Evolutionary conservation across 2,888 invertebrate species (phyloP).

Genomic region (Cephus pulcher): DNA sequence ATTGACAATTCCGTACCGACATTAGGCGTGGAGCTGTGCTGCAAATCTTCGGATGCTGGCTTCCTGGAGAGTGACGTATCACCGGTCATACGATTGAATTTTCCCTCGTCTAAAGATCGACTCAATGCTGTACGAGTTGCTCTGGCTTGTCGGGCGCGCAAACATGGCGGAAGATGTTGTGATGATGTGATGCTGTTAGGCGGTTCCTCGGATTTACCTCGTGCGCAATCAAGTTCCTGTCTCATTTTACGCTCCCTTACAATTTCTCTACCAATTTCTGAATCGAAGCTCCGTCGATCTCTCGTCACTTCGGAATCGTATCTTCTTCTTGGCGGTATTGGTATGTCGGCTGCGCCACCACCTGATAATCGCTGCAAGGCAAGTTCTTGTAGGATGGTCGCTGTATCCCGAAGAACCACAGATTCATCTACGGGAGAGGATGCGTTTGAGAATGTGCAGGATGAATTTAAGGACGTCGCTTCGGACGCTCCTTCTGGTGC

Average conservation of each 20-base stretch:
- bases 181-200: slow-evolving; percentile 27
- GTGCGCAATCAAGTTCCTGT: slow-evolving; percentile 61
- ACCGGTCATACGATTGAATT: slow-evolving; percentile 60
- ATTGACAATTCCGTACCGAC: slow-evolving; percentile 47
- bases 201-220: slow-evolving; percentile 57
- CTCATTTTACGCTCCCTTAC: slow-evolving; percentile 66
- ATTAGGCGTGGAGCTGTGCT: slow-evolving; percentile 62
- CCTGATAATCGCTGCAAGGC: slow-evolving; percentile 61
- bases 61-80: slow-evolving; percentile 62
- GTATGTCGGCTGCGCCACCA: slow-evolving; percentile 49
- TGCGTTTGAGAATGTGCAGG: slow-evolving; percentile 50
- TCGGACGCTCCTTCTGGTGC: slow-evolving; percentile 60
- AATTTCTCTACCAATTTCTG: slow-evolving; percentile 68
- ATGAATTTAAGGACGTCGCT: slow-evolving; percentile 47
- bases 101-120: slow-evolving; percentile 61
- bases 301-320: slow-evolving; percentile 50
- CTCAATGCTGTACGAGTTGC: slow-evolving; percentile 58
- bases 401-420: slow-evolving; percentile 57
- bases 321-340: slow-evolving; percentile 40
- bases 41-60: slow-evolving; percentile 59
- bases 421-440: slow-evolving; percentile 55
- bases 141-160: slow-evolving; percentile 69
- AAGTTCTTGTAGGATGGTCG: slow-evolving; percentile 59
- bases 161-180: slow-evolving; percentile 70
- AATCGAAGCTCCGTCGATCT: slow-evolving; percentile 66